A percentile compares a stretch with the other conserved stretches of the same genome.
These are phyloP conservation scores for Scaptomyza cyrtandrae DNA, from an alignment of 2,888 invertebrate genomes.

Conservation along the genomic window DNA sequence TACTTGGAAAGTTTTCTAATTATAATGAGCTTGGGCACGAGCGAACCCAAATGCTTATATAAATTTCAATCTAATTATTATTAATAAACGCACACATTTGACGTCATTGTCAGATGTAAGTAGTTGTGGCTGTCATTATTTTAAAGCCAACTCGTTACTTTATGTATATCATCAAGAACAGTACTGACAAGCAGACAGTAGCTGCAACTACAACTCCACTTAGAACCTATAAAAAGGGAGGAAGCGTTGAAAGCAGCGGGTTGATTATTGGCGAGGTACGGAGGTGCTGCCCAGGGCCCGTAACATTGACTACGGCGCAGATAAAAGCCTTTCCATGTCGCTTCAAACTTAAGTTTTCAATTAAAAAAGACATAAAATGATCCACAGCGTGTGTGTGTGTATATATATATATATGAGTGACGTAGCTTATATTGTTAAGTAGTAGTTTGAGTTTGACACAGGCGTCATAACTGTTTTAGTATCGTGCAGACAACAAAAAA, in stretches of 20 bases:
- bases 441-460: conserved; percentile 77
- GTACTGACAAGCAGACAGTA: conserved; percentile 71
- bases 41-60: conserved; percentile 26
- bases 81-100: conserved; percentile 74
- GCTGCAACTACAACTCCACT: conserved; percentile 53
- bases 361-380: conserved; percentile 78
- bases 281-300: conserved; percentile 52
- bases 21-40: conserved; percentile 54
- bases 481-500: conserved; percentile 30
- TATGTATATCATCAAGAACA: conserved; percentile 79
- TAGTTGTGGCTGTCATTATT: conserved; percentile 70
- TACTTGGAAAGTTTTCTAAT: conserved; percentile 72
- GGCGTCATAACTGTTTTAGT: conserved; percentile 71
- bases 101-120: conserved; percentile 64
- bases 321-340: conserved; percentile 80
- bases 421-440: conserved; percentile 70
- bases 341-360: conserved; percentile 80
- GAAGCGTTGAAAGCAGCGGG: conserved; percentile 5
- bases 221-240: conserved; percentile 49
- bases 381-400: conserved; percentile 24
- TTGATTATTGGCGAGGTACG: neutral
- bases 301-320: conserved; percentile 73
- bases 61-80: conserved; percentile 72
- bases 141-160: conserved; percentile 79
- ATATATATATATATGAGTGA: conserved; percentile 57